Conservation (phyloP, 2,797 vertebrate genomes). For the Eulemur albifrons region DNA sequence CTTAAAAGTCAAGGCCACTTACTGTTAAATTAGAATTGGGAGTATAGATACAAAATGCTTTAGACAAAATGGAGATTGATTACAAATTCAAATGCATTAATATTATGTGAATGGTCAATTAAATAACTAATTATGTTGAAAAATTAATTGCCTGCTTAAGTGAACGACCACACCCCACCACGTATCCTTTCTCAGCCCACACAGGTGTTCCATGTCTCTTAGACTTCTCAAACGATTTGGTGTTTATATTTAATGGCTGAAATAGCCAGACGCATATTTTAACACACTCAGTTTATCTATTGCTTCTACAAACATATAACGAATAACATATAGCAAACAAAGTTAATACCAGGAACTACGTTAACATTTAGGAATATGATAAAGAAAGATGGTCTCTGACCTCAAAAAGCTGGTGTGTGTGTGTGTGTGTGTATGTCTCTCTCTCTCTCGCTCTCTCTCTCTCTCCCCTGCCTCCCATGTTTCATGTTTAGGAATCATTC, state of each 20-base stretch:
- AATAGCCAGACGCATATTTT: not conserved
- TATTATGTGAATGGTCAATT: constrained; percentile 79
- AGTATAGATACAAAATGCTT: constrained; percentile 4
- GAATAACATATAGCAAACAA: not conserved
- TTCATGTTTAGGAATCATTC: not conserved
- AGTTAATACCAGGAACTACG: not conserved
- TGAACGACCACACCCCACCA: constrained; percentile 54
- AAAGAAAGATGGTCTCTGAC: not conserved
- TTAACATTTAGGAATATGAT: not conserved
- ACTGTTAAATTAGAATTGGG: constrained; percentile 7
- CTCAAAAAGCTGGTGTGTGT: not conserved
- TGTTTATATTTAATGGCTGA: not conserved
- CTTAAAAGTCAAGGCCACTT: not conserved
- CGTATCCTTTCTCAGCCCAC: not conserved
- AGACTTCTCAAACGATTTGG: not conserved
- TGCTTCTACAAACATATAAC: not conserved
- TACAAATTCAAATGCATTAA: constrained; percentile 74
- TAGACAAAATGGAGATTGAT: constrained; percentile 76
- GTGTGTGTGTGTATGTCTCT: not conserved
- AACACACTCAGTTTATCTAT: not conserved
- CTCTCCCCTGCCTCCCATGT: not conserved
- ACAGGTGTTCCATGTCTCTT: constrained; percentile 26
- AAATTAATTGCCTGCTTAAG: constrained; percentile 71
- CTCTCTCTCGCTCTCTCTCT: not conserved
- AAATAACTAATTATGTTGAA: constrained; percentile 81